Percentiles rank a stretch among this genome's conserved stretches.
Conservation (phyloP, 2,113 vertebrate genomes). For the Grus americana region DNA sequence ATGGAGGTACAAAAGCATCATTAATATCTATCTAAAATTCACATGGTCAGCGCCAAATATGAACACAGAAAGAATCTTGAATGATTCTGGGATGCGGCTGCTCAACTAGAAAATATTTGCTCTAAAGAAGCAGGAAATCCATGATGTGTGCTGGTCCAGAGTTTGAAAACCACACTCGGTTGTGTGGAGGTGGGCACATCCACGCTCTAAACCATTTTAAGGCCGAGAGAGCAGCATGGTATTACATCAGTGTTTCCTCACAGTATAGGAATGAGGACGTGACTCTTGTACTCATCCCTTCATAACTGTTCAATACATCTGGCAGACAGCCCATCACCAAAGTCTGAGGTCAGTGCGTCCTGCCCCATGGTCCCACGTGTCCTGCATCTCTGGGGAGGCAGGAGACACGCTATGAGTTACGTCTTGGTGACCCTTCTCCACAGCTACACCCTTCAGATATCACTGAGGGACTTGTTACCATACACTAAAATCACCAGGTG, state of each 20-base stretch:
- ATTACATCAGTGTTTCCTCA: neutral
- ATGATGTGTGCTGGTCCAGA: neutral
- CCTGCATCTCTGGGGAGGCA: neutral
- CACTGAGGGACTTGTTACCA: neutral
- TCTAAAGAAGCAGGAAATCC: neutral
- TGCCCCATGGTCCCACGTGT: neutral
- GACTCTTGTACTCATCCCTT: neutral
- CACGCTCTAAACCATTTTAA: neutral
- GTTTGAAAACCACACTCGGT: neutral
- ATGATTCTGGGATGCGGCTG: neutral
- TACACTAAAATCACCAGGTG: neutral
- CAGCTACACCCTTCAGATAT: neutral
- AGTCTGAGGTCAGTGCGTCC: neutral
- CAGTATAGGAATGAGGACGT: neutral
- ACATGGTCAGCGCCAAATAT: neutral
- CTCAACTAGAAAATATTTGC: neutral
- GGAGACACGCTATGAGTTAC: rapidly evolving
- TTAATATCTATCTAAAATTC: neutral
- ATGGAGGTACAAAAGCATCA: neutral
- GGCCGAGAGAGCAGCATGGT: neutral
- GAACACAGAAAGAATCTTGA: neutral
- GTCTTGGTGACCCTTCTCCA: neutral
- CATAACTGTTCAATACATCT: neutral
- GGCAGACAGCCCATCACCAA: neutral
- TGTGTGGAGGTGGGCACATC: neutral